Base-by-base conservation (phyloP, 2,888 invertebrate genomes). In the Acanthosepion lycidas region DNA sequence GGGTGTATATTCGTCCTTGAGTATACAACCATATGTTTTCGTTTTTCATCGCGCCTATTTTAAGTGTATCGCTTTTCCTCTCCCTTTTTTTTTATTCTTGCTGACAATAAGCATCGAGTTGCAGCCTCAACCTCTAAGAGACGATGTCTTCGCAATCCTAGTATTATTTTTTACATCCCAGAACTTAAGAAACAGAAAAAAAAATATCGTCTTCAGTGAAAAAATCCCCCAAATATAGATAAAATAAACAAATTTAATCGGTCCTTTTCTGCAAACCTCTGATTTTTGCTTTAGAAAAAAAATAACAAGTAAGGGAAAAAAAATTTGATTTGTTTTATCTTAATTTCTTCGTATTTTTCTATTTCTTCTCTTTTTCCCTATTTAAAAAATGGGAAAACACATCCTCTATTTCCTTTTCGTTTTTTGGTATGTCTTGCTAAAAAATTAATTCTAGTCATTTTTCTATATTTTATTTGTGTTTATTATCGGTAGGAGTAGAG, bases 221-320 rank as follows among this genome's bases (percentile, higher is more conserved):
- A 78, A 78, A 15, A n/a, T n/a, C 15, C 12, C 9, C 15, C 20
- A 78, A 78, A 78, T 78, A 3, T n/a, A 78, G n/a, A 78, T 78
- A 78, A 78, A 33, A 33, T n/a, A 42, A n/a, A 33, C n/a, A 78
- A 78, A 78, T 15, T 78, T 78, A 78, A 78, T 33, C 78, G 78
- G 78, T 78, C n/a, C 78, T 78, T 78, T 78, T 78, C 78, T 78
- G 78, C 78, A n/a, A 78, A 78, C n/a, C 78, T 12, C 78, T n/a
- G 78, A n/a, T 78, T 78, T 78, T 78, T 78, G 33, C n/a, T n/a
- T 12, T n/a, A 6, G 28, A 78, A 78, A n/a, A 9, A 78, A 78
- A 78, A 78, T 28, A 28, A 28, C 28, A 78, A n/a, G n/a, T 1
- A 78, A 78, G 33, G 33, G 78, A 78, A n/a, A 78, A 78, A 33